Conservation (phyloP, 2,797 vertebrate species). For the Delichon dasypus region DNA sequence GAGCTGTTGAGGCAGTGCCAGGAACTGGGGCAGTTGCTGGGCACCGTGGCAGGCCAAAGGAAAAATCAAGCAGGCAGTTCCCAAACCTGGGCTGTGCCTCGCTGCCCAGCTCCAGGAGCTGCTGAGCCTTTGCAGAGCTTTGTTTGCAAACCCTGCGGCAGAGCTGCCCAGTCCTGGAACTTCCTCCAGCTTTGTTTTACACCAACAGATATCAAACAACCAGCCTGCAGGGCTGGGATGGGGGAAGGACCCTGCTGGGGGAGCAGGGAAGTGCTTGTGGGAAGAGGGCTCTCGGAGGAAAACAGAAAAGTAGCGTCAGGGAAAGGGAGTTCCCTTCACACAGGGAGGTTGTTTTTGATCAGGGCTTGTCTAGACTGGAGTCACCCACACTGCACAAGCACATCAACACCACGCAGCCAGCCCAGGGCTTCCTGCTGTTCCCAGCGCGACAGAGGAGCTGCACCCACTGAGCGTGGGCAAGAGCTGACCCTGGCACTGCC, state of each 20-base stretch:
- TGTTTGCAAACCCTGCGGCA: background rate
- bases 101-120: background rate
- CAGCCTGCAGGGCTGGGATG: background rate
- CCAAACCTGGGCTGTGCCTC: background rate
- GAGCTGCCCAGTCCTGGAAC: background rate
- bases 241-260: background rate
- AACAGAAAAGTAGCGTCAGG: background rate
- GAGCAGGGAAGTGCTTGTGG: background rate
- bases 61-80: background rate
- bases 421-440: background rate
- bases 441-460: background rate
- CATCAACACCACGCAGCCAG: background rate
- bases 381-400: background rate
- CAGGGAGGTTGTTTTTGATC: slow-evolving; percentile 16
- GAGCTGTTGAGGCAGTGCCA: background rate
- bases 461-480: fast-evolving
- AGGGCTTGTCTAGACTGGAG: slow-evolving; percentile 54
- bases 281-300: background rate
- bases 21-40: background rate
- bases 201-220: background rate
- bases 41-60: background rate
- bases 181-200: background rate
- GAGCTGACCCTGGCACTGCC: background rate
- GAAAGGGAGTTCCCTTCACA: background rate
- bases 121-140: background rate